Evolutionary conservation across 2,797 vertebrate species (phyloP).

Genomic region (Zalophus californianus): DNA sequence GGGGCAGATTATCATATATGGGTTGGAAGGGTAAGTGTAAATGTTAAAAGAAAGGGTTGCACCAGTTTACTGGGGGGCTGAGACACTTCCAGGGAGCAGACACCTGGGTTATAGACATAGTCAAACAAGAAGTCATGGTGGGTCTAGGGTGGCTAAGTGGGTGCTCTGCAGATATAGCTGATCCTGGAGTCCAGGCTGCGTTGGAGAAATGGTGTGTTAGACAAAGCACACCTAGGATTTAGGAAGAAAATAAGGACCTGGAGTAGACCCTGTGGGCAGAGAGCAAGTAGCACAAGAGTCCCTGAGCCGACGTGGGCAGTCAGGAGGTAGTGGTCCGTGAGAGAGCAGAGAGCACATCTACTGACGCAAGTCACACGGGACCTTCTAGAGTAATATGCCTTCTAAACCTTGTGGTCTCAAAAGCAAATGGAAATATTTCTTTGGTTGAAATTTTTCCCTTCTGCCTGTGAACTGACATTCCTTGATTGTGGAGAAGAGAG

Average conservation of each 20-base stretch:
- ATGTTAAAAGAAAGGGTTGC: not conserved
- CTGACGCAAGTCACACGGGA: not conserved
- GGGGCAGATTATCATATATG: not conserved
- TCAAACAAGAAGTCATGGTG: not conserved
- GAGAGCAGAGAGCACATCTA: not conserved
- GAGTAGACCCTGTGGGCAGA: not conserved
- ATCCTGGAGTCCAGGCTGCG: not conserved
- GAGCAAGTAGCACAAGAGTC: not conserved
- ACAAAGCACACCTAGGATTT: not conserved
- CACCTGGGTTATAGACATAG: not conserved
- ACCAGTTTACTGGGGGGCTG: not conserved
- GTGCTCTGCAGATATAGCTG: not conserved
- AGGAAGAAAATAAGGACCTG: not conserved
- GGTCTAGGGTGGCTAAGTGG: not conserved
- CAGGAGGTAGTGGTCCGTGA: not conserved
- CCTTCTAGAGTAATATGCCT: not conserved
- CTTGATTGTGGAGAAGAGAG: not conserved
- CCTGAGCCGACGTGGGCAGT: accelerated
- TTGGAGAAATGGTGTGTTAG: not conserved
- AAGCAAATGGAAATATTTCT: not conserved
- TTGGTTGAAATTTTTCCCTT: not conserved
- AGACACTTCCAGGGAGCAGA: not conserved
- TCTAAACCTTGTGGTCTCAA: not conserved
- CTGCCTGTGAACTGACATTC: not conserved
- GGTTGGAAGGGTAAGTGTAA: not conserved